phyloP scores from a whole-genome alignment of 2,113 vertebrate species.

The Vireo altiloquus region DNA sequence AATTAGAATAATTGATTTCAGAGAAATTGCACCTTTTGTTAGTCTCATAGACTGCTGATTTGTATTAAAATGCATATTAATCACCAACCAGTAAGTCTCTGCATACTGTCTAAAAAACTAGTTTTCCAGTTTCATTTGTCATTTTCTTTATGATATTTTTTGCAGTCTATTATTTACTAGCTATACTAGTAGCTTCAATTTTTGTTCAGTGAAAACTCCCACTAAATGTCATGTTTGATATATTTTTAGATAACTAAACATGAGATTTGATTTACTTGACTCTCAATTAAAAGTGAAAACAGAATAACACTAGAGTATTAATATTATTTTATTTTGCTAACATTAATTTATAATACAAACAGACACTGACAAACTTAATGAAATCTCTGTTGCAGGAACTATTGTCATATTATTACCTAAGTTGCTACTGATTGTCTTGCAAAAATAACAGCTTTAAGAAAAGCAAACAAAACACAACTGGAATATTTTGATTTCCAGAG shows the following conservation, averaged over 20 bases:
- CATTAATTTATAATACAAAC: not conserved
- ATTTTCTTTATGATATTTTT: not conserved
- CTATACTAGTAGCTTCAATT: not conserved
- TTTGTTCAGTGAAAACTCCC: not conserved
- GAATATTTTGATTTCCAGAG: not conserved
- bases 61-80: not conserved
- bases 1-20: not conserved
- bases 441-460: not conserved
- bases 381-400: not conserved
- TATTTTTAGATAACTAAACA: not conserved
- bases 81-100: not conserved
- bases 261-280: not conserved
- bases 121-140: not conserved
- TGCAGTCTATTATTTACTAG: not conserved
- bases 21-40: not conserved
- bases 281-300: not conserved
- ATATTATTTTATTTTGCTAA: not conserved
- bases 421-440: not conserved
- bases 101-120: not conserved
- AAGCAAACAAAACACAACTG: not conserved
- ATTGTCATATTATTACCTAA: not conserved
- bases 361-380: not conserved
- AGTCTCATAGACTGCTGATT: not conserved
- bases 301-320: not conserved
- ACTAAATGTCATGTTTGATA: not conserved